These are phyloP conservation scores for Heteractis magnifica DNA, from an alignment of 92 coral and sea anemone species.

Conservation along the genomic window DNA sequence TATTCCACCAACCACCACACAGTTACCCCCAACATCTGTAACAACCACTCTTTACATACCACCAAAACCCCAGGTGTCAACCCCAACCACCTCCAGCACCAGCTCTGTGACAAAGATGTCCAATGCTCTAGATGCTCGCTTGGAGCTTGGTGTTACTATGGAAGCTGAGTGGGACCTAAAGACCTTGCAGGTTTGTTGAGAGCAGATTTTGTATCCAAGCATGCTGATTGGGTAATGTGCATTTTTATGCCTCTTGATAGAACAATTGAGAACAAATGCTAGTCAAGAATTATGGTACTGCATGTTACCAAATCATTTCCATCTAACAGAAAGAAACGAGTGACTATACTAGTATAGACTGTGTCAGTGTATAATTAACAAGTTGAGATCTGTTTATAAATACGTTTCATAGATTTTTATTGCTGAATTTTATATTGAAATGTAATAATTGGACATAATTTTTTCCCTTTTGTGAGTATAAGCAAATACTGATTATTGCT, in stretches of 20 bases:
- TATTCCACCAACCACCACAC: slow-evolving; percentile 24
- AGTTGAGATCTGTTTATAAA: no score
- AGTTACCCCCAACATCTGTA: slow-evolving; percentile 10
- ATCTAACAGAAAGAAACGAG: no score
- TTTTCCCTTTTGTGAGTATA: not conserved
- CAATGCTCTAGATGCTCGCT: slow-evolving; percentile 83
- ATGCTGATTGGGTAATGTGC: no score
- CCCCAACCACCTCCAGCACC: slow-evolving; percentile 16
- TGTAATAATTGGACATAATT: no score
- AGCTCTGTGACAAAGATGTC: slow-evolving; percentile 66
- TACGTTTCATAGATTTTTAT: no score
- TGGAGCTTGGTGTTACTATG: slow-evolving; percentile 94
- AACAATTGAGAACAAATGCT: no score
- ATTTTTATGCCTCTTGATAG: no score
- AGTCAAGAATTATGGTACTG: no score
- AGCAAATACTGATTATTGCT: not conserved
- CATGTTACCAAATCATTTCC: no score
- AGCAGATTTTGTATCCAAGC: not conserved
- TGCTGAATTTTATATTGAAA: no score
- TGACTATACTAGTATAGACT: no score
- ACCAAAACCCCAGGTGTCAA: slow-evolving; percentile 21
- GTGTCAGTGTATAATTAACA: no score
- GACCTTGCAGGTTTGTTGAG: slow-evolving; percentile 53
- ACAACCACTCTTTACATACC: slow-evolving; percentile 15
- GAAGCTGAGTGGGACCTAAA: slow-evolving; percentile 91